These are phyloP conservation scores for Sialia sialis DNA, from an alignment of 2,113 vertebrate genomes.

Conservation along the genomic window DNA sequence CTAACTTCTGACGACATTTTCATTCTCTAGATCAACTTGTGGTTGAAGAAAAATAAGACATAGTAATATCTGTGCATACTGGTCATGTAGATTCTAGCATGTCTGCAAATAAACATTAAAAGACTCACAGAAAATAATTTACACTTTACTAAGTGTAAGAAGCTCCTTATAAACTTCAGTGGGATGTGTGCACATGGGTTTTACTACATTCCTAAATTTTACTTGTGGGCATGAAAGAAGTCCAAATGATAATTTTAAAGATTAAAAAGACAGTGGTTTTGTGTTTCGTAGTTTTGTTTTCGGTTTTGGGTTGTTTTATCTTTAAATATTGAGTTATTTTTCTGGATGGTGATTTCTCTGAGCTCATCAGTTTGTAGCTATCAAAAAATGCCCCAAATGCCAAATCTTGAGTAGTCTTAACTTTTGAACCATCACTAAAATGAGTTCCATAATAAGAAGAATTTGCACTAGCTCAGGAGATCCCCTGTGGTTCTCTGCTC, in stretches of 20 bases:
- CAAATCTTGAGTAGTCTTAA: neutral
- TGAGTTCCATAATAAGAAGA: neutral
- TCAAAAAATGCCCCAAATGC: neutral
- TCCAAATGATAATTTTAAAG: neutral
- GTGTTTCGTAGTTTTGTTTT: neutral
- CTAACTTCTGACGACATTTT: neutral
- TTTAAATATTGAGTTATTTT: neutral
- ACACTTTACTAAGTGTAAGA: neutral
- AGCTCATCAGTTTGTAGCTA: neutral
- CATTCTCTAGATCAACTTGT: neutral
- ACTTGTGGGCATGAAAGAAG: neutral
- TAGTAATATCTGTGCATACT: neutral
- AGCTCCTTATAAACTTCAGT: neutral
- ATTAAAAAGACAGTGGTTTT: neutral
- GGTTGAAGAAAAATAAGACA: neutral
- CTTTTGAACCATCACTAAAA: neutral
- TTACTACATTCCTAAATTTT: neutral
- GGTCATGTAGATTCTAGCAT: neutral
- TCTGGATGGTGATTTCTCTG: neutral
- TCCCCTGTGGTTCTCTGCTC: neutral
- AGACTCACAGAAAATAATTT: neutral
- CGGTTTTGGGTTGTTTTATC: fast-evolving
- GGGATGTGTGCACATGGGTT: neutral
- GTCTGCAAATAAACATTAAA: neutral
- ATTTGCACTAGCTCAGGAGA: neutral